Conservation (phyloP, 2,888 invertebrate species). For the Aleiodes leptofemur region DNA sequence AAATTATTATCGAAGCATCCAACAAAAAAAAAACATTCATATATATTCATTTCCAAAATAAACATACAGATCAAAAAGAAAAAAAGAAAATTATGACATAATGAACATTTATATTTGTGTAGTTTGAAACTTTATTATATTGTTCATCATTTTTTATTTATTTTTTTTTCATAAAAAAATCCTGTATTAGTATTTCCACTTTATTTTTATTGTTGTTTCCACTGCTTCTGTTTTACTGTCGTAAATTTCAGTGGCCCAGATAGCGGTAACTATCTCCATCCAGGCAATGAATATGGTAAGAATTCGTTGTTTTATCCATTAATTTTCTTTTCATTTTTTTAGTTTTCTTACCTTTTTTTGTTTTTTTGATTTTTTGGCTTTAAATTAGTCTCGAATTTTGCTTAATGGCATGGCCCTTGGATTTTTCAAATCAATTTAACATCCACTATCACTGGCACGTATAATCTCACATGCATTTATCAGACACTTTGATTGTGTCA, state of each 20-base stretch:
- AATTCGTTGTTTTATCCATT: constrained; percentile 62
- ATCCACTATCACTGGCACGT: constrained; percentile 22
- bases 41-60: neutral
- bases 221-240: constrained; percentile 70
- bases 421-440: constrained; percentile 10
- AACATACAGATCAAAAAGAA: neutral
- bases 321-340: constrained; percentile 53
- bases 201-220: constrained; percentile 57
- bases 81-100: neutral
- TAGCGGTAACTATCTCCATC: constrained; percentile 75
- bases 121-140: neutral
- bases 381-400: constrained; percentile 47
- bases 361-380: constrained; percentile 16
- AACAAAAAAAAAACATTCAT: neutral
- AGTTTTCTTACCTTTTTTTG: constrained; percentile 42
- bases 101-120: constrained; percentile 21
- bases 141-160: neutral
- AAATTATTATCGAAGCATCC: constrained; percentile 17
- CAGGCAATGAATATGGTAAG: constrained; percentile 75
- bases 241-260: constrained; percentile 74
- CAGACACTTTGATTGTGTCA: neutral
- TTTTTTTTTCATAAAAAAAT: constrained; percentile 4
- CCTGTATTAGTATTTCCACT: constrained; percentile 29
- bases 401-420: constrained; percentile 46
- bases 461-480: neutral